Base-by-base conservation (phyloP, 2,888 invertebrate genomes). In the Plebejus argus region DNA sequence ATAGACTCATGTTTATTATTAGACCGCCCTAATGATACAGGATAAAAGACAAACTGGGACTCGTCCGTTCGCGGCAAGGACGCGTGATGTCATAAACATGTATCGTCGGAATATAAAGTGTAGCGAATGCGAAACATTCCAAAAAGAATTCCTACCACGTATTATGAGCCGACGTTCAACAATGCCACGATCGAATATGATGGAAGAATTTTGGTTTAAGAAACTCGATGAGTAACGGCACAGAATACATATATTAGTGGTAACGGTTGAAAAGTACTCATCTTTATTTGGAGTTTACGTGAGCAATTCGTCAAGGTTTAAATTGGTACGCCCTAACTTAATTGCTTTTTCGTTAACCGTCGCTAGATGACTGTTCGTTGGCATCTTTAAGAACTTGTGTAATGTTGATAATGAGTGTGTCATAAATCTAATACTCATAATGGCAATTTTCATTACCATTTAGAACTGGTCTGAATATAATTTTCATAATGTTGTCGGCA, bases 41-140 rank as follows among this genome's bases (percentile, higher is more conserved):
- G 93, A 93, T 91, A 91, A 88, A 87, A 89, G 87, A 88, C 89
- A 87, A 90, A 89, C 89, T 89, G 88, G 92, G 91, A 90, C 91
- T 90, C 87, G 86, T 85, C 35, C 58, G 76, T 88, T 90, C 87
- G 86, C 85, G 85, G 85, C 93, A 93, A 93, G 93, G 93, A 88
- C 93, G 88, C 83, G 86, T 92, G 93, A 93, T 88, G 91, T 92
- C 92, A 93, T 85, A 84, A 82, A 82, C 88, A 86, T 88, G 85
- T 88, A 84, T 82, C 85, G 80, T 81, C 85, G 88, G 89, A 89
- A 89, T 89, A 87, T 90, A 91, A 39, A 39, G 56, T 74, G 74
- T 80, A 80, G 82, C 81, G 81, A 83, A 89, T 79, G 82, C 81
- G 81, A 83, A 89, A 89, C 86, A 85, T 85, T 84, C 81, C 82